Evolutionary conservation across 2,113 vertebrate species (phyloP).

Genomic region (Amphiprion percula): DNA sequence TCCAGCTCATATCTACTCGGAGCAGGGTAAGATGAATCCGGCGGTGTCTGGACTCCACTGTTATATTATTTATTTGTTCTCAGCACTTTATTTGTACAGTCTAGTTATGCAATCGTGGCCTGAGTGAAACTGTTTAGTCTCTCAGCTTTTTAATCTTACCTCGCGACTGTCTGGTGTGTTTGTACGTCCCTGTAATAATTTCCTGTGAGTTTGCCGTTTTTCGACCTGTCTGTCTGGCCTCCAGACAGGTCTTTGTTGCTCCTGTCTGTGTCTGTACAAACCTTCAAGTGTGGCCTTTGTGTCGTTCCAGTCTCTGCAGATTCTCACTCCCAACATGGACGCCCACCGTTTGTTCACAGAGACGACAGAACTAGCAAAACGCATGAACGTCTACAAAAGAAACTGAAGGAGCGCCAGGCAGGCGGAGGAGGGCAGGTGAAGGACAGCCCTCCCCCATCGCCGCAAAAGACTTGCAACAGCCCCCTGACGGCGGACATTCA

Average conservation of each 20-base stretch:
- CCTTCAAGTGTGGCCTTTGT: slow-evolving; percentile 9
- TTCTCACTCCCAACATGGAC: slow-evolving; percentile 90
- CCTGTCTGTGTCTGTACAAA: background rate
- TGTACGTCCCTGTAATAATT: background rate
- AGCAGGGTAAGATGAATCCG: slow-evolving; percentile 88
- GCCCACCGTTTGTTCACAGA: slow-evolving; percentile 88
- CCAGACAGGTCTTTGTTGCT: background rate
- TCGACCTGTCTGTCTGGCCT: background rate
- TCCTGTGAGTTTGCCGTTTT: background rate
- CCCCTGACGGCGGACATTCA: slow-evolving; percentile 86
- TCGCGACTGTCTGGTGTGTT: background rate
- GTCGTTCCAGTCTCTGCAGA: slow-evolving; percentile 85
- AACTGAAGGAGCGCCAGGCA: slow-evolving; percentile 93
- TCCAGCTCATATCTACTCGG: slow-evolving; percentile 93
- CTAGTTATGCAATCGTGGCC: background rate
- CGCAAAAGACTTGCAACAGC: slow-evolving; percentile 88
- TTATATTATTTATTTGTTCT: slow-evolving; percentile 19
- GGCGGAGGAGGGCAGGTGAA: slow-evolving; percentile 85
- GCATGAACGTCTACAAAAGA: slow-evolving; percentile 95
- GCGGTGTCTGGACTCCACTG: background rate
- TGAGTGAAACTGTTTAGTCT: slow-evolving; percentile 21
- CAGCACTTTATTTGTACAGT: slow-evolving; percentile 11
- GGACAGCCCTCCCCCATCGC: slow-evolving; percentile 94
- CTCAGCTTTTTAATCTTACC: slow-evolving; percentile 17
- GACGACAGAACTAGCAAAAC: slow-evolving; percentile 97